Conservation (phyloP, 2,113 vertebrate genomes). For the Platichthys stellatus region DNA sequence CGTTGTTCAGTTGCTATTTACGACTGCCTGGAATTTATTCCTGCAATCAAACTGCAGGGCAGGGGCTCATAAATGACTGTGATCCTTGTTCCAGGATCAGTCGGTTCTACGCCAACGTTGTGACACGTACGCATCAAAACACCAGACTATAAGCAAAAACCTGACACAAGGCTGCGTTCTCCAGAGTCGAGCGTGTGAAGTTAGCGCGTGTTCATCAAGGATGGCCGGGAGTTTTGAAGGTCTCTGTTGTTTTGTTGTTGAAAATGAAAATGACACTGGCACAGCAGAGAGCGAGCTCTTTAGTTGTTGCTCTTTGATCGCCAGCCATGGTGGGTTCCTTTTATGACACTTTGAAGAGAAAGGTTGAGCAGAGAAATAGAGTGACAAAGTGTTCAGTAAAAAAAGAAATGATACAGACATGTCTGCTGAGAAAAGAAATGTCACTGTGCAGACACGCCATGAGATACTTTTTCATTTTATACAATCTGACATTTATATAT, state of each 20-base stretch:
- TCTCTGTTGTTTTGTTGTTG: conserved; percentile 58
- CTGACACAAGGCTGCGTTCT: conserved; percentile 6
- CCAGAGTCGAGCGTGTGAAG: conserved; percentile 14
- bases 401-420: conserved; percentile 10
- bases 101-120: neutral
- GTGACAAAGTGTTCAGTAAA: conserved; percentile 27
- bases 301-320: conserved; percentile 71
- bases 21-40: neutral
- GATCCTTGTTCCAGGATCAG: conserved; percentile 1
- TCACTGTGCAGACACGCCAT: conserved; percentile 36
- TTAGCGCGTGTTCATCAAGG: conserved; percentile 34
- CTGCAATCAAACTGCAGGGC: neutral
- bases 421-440: conserved; percentile 50
- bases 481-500: neutral
- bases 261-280: conserved; percentile 63
- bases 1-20: neutral
- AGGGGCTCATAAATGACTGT: neutral
- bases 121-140: conserved; percentile 7
- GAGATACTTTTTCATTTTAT: conserved; percentile 2
- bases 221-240: conserved; percentile 40
- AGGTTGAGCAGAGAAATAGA: conserved; percentile 56
- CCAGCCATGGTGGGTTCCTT: conserved; percentile 57
- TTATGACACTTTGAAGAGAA: conserved; percentile 72
- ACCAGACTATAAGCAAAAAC: neutral
- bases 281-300: conserved; percentile 54